These are phyloP conservation scores for Lamellibrachia satsuma DNA, from an alignment of 2,888 invertebrate genomes.

Conservation along the genomic window DNA sequence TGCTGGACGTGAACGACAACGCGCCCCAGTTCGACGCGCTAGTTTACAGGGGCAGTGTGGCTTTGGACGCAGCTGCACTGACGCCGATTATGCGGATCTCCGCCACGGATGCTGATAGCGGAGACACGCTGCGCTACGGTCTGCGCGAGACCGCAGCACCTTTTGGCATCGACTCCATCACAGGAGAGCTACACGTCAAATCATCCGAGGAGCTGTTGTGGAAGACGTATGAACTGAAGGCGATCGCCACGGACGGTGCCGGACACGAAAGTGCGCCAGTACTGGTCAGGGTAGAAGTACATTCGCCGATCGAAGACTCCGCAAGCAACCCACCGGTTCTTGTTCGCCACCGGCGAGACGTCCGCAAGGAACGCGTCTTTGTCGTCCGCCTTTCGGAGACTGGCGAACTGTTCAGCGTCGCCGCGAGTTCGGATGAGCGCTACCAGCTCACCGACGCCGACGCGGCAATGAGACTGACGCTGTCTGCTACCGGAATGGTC, in stretches of 20 bases:
- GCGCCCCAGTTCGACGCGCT: conserved; percentile 41
- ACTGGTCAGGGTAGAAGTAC: background rate
- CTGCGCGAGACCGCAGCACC: conserved; percentile 72
- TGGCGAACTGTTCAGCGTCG: background rate
- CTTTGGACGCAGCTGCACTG: conserved; percentile 70
- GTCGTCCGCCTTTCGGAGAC: background rate
- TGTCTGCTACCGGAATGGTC: background rate
- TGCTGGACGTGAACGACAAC: conserved; percentile 42
- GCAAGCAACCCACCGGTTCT: background rate
- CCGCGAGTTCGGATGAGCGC: background rate
- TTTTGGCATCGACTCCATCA: conserved; percentile 86
- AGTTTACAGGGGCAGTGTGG: conserved; percentile 49
- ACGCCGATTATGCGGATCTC: conserved; percentile 83
- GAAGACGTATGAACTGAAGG: conserved; percentile 57
- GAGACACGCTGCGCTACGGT: conserved; percentile 83
- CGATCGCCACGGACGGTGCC: conserved; percentile 59
- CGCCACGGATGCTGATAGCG: conserved; percentile 58
- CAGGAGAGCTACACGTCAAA: conserved; percentile 85
- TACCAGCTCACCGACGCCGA: background rate
- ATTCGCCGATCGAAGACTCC: background rate
- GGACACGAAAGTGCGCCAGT: background rate
- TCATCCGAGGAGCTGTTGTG: conserved; percentile 82
- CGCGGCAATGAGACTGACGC: background rate
- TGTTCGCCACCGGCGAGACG: background rate
- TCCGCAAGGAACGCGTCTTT: background rate